Percentiles rank a stretch among this genome's conserved stretches.
Evolutionary conservation across 2,888 invertebrate species (phyloP).

Genomic region (Octonoba sinensis): DNA sequence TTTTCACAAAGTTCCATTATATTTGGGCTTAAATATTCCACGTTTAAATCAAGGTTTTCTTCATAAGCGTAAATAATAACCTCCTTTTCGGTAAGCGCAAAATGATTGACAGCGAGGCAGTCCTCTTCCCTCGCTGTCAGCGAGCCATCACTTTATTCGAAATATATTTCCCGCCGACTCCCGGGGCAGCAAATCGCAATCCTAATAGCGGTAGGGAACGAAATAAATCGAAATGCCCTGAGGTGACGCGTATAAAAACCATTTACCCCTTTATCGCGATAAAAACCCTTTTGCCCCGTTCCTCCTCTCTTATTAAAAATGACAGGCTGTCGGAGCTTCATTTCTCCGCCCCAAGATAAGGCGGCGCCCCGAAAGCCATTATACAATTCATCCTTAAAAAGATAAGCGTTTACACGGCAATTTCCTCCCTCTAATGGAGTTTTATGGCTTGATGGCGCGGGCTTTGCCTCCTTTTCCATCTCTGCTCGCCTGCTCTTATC

Average conservation of each 20-base stretch:
- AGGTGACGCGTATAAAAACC: constrained; percentile 55
- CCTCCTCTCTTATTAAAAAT: constrained; percentile 51
- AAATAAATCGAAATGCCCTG: constrained; percentile 2
- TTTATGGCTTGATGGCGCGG: constrained; percentile 55
- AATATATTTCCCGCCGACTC: constrained; percentile 31
- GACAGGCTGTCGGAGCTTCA: constrained; percentile 56
- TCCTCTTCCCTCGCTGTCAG: constrained; percentile 24
- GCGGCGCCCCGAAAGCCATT: constrained; percentile 60
- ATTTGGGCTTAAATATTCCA: no score
- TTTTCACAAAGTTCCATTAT: no score
- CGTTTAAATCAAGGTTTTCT: no score
- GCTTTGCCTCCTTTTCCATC: constrained; percentile 10
- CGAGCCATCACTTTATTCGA: constrained; percentile 46
- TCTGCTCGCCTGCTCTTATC: background rate
- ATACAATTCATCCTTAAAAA: constrained; percentile 65
- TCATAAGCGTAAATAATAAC: no score
- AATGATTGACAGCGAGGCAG: constrained; percentile 46
- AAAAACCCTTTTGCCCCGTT: constrained; percentile 15
- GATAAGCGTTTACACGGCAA: constrained; percentile 66
- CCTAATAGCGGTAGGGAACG: background rate
- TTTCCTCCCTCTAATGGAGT: constrained; percentile 65
- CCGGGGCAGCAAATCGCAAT: constrained; percentile 26
- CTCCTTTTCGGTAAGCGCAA: background rate
- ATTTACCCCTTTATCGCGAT: constrained; percentile 60
- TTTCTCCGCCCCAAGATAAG: constrained; percentile 51